Percentiles rank a stretch among this genome's conserved stretches.
Evolutionary conservation across 1,140 invertebrate species (phyloP).

Genomic region (Bombyx mori): ASM3026992v2 NC_085124.1:12910501-12911000

Average conservation of each 20-base stretch:
- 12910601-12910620: too few relatives aligned
- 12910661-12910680: too few relatives aligned
- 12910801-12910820: conserved; percentile 16
- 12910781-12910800: conserved; percentile 33
- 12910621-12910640: too few relatives aligned
- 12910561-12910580: conserved; percentile 4
- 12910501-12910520: conserved; percentile 43
- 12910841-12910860: conserved; percentile 1
- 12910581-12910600: too few relatives aligned
- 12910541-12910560: conserved; percentile 20
- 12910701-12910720: too few relatives aligned
- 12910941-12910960: neutral
- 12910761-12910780: conserved; percentile 61
- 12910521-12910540: conserved; percentile 35
- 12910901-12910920: conserved; percentile 33
- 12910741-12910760: conserved; percentile 55
- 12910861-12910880: conserved; percentile 19
- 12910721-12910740: conserved; percentile 24
- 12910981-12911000: too few relatives aligned
- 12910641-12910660: too few relatives aligned
- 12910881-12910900: conserved; percentile 31
- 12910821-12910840: conserved; percentile 11
- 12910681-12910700: too few relatives aligned
- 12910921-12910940: conserved; percentile 13
- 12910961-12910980: too few relatives aligned